A percentile compares a stretch with the other conserved stretches of the same genome.
phyloP scores from a whole-genome alignment of 2,888 invertebrate genomes.

The Chrysolina oricalcia region DNA sequence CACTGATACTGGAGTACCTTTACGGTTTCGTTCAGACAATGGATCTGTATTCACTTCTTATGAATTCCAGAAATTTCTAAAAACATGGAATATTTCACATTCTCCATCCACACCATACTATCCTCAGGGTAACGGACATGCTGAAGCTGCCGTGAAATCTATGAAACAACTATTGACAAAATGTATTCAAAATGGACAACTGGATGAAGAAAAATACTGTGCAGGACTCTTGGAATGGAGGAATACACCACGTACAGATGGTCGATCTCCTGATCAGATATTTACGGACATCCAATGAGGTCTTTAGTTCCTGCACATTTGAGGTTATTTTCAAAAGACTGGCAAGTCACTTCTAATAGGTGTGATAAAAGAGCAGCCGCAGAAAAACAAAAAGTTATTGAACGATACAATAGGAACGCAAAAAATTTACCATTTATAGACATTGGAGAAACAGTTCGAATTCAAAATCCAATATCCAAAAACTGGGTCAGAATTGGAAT shows the following conservation, averaged over 20 bases:
- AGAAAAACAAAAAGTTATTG: conserved; percentile 1
- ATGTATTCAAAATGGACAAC: neutral
- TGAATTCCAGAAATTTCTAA: neutral
- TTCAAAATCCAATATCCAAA: neutral
- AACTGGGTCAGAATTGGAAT: neutral
- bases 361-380: neutral
- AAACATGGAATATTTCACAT: conserved; percentile 4
- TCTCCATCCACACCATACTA: neutral
- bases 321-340: neutral
- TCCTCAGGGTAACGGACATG: no score
- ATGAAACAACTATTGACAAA: neutral
- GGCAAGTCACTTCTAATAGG: neutral
- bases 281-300: conserved; percentile 10
- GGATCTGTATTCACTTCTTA: neutral
- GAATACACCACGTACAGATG: neutral
- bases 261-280: conserved; percentile 1
- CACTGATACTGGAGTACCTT: conserved; percentile 12
- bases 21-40: conserved; percentile 6
- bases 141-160: neutral
- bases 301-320: neutral
- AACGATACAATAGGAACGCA: no score
- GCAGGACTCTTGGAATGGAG: no score
- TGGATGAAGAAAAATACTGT: neutral
- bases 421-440: neutral
- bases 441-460: neutral